A percentile compares a stretch with the other conserved stretches of the same genome.
phyloP scores from a whole-genome alignment of 2,888 invertebrate species.

The Heliconius charithonia region DNA sequence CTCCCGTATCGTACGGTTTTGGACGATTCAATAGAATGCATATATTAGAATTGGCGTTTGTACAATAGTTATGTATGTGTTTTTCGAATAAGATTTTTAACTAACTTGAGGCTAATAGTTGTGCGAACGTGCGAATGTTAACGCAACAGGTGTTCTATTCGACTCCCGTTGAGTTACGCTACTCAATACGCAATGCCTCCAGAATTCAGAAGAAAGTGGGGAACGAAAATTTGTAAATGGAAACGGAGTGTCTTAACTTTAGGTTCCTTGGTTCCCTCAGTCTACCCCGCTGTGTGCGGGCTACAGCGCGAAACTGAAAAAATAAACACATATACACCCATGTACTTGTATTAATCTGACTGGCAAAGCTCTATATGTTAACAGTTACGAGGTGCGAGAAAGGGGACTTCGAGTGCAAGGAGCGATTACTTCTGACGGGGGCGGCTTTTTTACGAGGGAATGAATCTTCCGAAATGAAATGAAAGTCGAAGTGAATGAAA shows the following conservation, averaged over 20 bases:
- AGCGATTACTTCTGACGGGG: slow-evolving; percentile 33
- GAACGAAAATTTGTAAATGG: too few relatives aligned
- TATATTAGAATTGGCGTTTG: neutral
- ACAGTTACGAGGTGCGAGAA: slow-evolving; percentile 38
- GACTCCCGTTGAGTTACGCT: too few relatives aligned
- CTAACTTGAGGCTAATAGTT: too few relatives aligned
- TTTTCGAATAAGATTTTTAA: neutral
- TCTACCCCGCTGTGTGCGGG: too few relatives aligned
- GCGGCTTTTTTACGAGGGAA: slow-evolving; percentile 40
- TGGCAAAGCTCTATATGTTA: slow-evolving; percentile 20
- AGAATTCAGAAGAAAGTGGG: too few relatives aligned
- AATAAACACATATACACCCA: neutral
- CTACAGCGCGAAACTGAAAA: too few relatives aligned
- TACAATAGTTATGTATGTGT: neutral
- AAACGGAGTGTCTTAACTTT: too few relatives aligned
- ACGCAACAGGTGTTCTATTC: too few relatives aligned
- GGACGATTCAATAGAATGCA: slow-evolving; percentile 4
- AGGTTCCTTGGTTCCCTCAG: too few relatives aligned
- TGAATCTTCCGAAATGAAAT: slow-evolving; percentile 38
- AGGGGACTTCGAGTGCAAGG: slow-evolving; percentile 28
- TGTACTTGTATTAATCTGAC: slow-evolving; percentile 18
- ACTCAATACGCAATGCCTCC: too few relatives aligned
- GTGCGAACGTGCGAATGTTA: too few relatives aligned
- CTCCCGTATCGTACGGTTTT: slow-evolving; percentile 18
- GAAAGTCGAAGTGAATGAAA: slow-evolving; percentile 37